A percentile compares a stretch with the other conserved stretches of the same genome.
These are phyloP conservation scores for Craterocephalus amniculus DNA, from an alignment of 2,797 vertebrate species.

Conservation along the genomic window DNA sequence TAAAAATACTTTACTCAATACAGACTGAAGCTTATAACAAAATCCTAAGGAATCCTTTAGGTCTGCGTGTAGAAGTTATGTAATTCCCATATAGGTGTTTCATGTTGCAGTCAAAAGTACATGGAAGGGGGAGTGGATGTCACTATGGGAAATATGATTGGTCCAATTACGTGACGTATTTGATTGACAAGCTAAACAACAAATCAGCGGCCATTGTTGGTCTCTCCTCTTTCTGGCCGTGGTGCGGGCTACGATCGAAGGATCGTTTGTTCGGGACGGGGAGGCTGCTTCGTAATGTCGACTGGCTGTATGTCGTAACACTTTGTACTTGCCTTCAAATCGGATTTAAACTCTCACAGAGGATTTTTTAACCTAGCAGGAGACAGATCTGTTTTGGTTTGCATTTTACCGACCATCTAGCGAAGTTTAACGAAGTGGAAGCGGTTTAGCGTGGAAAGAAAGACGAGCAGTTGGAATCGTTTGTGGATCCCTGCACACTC, in stretches of 20 bases:
- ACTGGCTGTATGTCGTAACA: constrained; percentile 28
- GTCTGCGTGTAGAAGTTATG: constrained; percentile 53
- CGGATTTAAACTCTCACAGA: constrained; percentile 36
- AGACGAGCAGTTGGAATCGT: constrained; percentile 51
- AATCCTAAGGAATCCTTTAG: not conserved
- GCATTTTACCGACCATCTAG: not conserved
- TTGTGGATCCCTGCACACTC: constrained; percentile 42
- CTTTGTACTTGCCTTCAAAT: constrained; percentile 48
- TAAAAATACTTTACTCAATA: not conserved
- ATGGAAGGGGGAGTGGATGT: constrained; percentile 21
- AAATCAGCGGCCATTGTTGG: constrained; percentile 49
- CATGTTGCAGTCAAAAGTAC: constrained; percentile 35
- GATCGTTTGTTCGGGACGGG: constrained; percentile 68
- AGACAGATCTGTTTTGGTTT: constrained; percentile 2
- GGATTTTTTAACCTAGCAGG: not conserved
- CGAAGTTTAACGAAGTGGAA: constrained; percentile 42
- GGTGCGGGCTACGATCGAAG: constrained; percentile 47
- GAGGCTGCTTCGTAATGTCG: constrained; percentile 54
- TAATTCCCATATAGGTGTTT: constrained; percentile 66
- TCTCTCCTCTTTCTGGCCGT: constrained; percentile 43
- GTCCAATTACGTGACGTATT: not conserved
- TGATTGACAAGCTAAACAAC: constrained; percentile 41
- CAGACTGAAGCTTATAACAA: not conserved
- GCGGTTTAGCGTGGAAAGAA: constrained; percentile 42
- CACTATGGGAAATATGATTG: constrained; percentile 11